Evolutionary conservation across 2,888 invertebrate species (phyloP).

Genomic region (Bellardia bayeri): DNA sequence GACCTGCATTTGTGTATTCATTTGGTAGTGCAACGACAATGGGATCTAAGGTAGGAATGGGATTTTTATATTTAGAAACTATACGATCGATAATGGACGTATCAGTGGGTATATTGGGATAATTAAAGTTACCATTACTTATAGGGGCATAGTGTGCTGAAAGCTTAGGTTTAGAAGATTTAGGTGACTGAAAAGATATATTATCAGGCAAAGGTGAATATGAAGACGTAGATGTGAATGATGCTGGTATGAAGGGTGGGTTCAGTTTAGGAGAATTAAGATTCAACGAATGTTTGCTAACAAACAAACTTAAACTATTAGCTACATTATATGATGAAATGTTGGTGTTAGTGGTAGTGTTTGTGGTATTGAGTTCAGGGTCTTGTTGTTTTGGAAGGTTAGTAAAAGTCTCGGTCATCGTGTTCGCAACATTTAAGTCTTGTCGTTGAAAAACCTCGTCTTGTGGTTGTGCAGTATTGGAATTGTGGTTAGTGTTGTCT

Average conservation of each 20-base stretch:
- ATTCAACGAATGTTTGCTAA: slow-evolving; percentile 63
- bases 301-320: slow-evolving; percentile 53
- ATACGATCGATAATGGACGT: slow-evolving; percentile 77
- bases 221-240: slow-evolving; percentile 49
- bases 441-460: slow-evolving; percentile 29
- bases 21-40: slow-evolving; percentile 82
- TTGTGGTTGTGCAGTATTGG: slow-evolving; percentile 22
- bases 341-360: neutral
- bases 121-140: slow-evolving; percentile 77
- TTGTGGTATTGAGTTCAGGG: slow-evolving; percentile 3
- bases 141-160: slow-evolving; percentile 68
- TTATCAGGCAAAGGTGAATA: slow-evolving; percentile 33
- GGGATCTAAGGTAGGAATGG: slow-evolving; percentile 83
- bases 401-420: neutral
- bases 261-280: slow-evolving; percentile 57
- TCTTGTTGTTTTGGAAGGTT: slow-evolving; percentile 7
- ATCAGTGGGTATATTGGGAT: slow-evolving; percentile 78
- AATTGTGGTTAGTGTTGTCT: slow-evolving; percentile 41
- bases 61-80: slow-evolving; percentile 79
- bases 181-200: slow-evolving; percentile 38
- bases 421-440: slow-evolving; percentile 38
- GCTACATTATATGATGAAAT: slow-evolving; percentile 29
- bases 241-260: slow-evolving; percentile 45
- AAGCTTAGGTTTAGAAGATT: slow-evolving; percentile 57
- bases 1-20: slow-evolving; percentile 51